Evolutionary conservation across 1,140 invertebrate species (phyloP).

Genomic region (Brevipalpus yothersi): DNA sequence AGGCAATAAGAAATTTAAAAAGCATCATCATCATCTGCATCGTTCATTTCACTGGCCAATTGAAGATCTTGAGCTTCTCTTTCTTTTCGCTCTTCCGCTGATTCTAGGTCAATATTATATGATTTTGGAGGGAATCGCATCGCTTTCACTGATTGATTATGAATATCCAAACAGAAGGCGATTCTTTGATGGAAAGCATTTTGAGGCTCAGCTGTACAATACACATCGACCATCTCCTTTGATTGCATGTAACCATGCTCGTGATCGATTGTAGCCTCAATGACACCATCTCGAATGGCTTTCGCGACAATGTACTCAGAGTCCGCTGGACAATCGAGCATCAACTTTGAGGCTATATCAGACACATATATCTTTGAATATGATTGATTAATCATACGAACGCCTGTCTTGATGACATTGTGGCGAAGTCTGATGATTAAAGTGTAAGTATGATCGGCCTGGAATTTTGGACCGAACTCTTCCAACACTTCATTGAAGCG

Average conservation of each 20-base stretch:
- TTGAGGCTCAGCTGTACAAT: conserved; percentile 87
- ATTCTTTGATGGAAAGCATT: conserved; percentile 93
- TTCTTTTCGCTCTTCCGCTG: conserved; percentile 77
- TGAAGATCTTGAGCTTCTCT: conserved; percentile 91
- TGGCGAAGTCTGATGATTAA: conserved; percentile 77
- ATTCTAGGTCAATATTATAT: conserved; percentile 92
- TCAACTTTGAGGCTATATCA: conserved; percentile 79
- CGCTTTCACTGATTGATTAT: conserved; percentile 73
- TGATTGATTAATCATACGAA: conserved; percentile 81
- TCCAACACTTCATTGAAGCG: conserved; percentile 81
- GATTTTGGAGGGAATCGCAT: conserved; percentile 98
- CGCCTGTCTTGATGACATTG: conserved; percentile 98
- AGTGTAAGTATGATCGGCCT: conserved; percentile 71
- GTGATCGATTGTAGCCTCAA: conserved; percentile 86
- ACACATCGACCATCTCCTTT: conserved; percentile 88
- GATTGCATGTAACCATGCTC: conserved; percentile 89
- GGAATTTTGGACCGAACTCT: conserved; percentile 61
- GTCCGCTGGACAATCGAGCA: conserved; percentile 81
- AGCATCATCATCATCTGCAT: conserved; percentile 55
- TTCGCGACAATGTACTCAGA: conserved; percentile 98
- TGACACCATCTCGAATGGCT: conserved; percentile 95
- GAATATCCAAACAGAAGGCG: conserved; percentile 85
- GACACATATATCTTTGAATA: conserved; percentile 86
- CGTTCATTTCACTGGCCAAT: conserved; percentile 93
- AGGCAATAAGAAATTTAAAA: background rate